phyloP scores from a whole-genome alignment of 2,113 vertebrate genomes.

The Sciurus niger region DNA sequence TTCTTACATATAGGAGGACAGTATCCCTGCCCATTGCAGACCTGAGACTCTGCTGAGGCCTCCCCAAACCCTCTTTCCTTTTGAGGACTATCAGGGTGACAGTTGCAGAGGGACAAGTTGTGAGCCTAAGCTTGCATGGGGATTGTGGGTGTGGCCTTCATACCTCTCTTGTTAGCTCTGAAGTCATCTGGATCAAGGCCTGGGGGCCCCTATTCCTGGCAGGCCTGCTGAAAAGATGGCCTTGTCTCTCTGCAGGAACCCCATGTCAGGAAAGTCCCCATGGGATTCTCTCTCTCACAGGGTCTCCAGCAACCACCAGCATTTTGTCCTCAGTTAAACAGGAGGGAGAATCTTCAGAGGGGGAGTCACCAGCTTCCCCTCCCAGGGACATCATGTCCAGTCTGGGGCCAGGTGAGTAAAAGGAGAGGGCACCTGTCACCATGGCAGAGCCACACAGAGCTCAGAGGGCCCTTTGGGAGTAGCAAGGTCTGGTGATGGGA shows the following conservation, averaged over 20 bases:
- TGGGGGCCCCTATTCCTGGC: neutral
- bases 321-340: constrained; percentile 47
- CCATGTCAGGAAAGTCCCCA: neutral
- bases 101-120: no score
- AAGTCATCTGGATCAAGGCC: neutral
- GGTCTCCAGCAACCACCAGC: neutral
- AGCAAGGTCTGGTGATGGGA: neutral
- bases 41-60: neutral
- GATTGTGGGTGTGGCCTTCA: neutral
- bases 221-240: neutral
- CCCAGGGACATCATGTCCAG: neutral
- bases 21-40: neutral
- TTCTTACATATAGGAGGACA: neutral
- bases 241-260: neutral
- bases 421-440: no score
- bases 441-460: neutral
- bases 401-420: constrained; percentile 67
- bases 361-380: neutral
- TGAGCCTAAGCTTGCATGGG: neutral
- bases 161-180: neutral
- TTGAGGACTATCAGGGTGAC: neutral
- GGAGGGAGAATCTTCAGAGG: constrained; percentile 49
- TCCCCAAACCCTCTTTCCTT: neutral
- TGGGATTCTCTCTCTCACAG: neutral
- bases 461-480: neutral